Base-by-base conservation (phyloP, 2,888 invertebrate genomes). In the Plagodis dolabraria region DNA sequence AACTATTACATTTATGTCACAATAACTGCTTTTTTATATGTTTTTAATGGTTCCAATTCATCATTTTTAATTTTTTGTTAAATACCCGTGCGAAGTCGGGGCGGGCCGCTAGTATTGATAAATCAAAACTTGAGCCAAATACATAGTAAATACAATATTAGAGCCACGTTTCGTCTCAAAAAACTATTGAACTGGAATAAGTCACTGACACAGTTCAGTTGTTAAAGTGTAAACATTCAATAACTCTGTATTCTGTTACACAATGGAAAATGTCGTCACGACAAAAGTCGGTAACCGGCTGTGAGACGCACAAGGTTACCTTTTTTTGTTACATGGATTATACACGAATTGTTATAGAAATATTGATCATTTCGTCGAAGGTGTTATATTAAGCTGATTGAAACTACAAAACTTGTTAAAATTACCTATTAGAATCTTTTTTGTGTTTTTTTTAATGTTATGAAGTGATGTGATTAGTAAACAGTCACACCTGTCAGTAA, bases 121-220 rank as follows among this genome's bases (percentile, higher is more conserved):
- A 33, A 12, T 6, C 33, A 46, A 50, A 46, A 35, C 53, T 35
- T 51, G 55, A 63, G 56, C 63, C 57, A 69, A 70, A 71, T 58
- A 58, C 51, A 63, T 63, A 71, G 38, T 61, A 55, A 60, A 50
- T 44, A 38, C 61, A n/a, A 57, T 53, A 60, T 58, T 57, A 48
- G 22, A 45, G 22, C 57, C 34, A 63, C 54, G 63, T 63, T 65
- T 64, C 59, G 59, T 62, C 62, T 60, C 50, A 38, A 43, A 53
- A 62, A 40, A 62, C 57, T 61, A 62, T 38, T 62, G 53, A 56
- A 63, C 56, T 64, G 63, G 61, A 63, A 67, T 63, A 64, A 67
- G 65, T 60, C 60, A 58, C 55, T 65, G 62, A 52, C 64, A 64
- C 51, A 53, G 56, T 68, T 57, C 35, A 46, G 47, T 63, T 54